Evolutionary conservation across 2,797 vertebrate species (phyloP).

Genomic region (Channallabes apus): DNA sequence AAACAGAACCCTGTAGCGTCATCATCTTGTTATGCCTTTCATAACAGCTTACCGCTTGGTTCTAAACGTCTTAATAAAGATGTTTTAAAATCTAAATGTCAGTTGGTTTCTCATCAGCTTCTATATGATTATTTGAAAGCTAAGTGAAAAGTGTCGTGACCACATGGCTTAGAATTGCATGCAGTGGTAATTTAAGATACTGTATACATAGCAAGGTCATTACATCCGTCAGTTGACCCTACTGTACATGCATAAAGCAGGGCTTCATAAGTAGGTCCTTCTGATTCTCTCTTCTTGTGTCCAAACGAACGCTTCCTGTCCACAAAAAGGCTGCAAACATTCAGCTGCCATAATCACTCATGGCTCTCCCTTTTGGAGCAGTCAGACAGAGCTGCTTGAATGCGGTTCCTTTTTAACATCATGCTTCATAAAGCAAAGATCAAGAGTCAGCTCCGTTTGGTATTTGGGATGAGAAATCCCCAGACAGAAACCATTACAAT

Average conservation of each 20-base stretch:
- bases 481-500: constrained; percentile 56
- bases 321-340: constrained; percentile 36
- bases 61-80: background rate
- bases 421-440: constrained; percentile 31
- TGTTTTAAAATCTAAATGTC: constrained; percentile 2
- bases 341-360: constrained; percentile 40
- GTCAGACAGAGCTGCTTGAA: constrained; percentile 10
- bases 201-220: constrained; percentile 34
- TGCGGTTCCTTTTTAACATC: constrained; percentile 40
- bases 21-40: background rate
- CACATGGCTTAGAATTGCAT: constrained; percentile 21
- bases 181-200: constrained; percentile 41
- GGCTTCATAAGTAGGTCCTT: constrained; percentile 17
- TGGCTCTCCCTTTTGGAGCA: background rate
- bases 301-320: constrained; percentile 34
- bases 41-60: background rate
- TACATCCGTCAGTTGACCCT: constrained; percentile 40
- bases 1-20: background rate
- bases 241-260: constrained; percentile 25
- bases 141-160: constrained; percentile 15
- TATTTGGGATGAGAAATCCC: constrained; percentile 30
- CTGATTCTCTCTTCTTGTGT: constrained; percentile 32
- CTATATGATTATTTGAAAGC: constrained; percentile 38
- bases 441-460: constrained; percentile 31
- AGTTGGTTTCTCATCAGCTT: constrained; percentile 10